Evolutionary conservation across 2,888 invertebrate genomes (phyloP), one percentile per base, ranked within the genome.

Genomic region (Phaedon cochleariae): DNA sequence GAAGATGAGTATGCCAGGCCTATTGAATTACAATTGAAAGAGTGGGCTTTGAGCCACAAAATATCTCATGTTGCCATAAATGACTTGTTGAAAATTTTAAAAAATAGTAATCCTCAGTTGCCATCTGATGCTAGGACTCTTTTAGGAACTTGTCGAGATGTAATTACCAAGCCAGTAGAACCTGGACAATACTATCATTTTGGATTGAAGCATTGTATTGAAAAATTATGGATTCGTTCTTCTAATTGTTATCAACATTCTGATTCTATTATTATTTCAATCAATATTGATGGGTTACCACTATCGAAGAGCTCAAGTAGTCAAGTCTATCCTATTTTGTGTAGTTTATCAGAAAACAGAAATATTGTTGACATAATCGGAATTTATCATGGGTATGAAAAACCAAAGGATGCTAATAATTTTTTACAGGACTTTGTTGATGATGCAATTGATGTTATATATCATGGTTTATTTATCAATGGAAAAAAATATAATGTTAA

Each of bases 311-410:
- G 70, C 54, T 60, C 66, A 26, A 29, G 51, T n/a, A 65, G 65
- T 59, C 67, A 69, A 22, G 64, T 69, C 1, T 74, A 73, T 70
- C 72, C 71, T 54, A 74, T 75, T 55, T 55, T 72, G 46, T 64
- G 67, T 61, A 67, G 59, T 55, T 21, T 71, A 51, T 60, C 15
- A 53, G 21, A 64, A 49, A 61, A 67, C 52, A 31, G 59, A 59
- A 61, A 66, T 34, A 41, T 61, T 59, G 64, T 74, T 18, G 69
- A 71, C 64, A 62, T 73, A 10, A 31, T 72, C 18, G 72, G 73
- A 12, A 61, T 69, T 6, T 75, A 66, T 29, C 65, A 66, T 71
- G 64, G 67, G 48, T 65, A 68, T 60, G 70, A 71, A 53, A 58
- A 68, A 59, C 69, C 69, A 2, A 73, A 74, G 41, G 70, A 73